phyloP scores from a whole-genome alignment of 2,888 invertebrate genomes.

The Ectemnius continuus region DNA sequence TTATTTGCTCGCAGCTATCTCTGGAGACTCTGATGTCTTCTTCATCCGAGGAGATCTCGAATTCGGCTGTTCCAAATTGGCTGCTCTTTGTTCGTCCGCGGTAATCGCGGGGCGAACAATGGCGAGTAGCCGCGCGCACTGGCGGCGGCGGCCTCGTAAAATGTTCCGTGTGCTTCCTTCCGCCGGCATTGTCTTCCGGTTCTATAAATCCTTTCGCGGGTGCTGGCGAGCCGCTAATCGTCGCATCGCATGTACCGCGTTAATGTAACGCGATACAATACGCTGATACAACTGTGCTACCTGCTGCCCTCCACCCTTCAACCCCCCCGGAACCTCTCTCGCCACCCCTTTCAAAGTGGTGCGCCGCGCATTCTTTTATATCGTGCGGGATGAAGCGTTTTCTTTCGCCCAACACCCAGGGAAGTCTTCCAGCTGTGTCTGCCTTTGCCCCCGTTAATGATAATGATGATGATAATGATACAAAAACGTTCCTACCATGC shows the following conservation, averaged over 20 bases:
- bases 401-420: too few species aligned
- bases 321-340: neutral
- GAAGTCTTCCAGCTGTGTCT: too few species aligned
- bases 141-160: conserved; percentile 15
- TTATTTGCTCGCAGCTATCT: too few species aligned
- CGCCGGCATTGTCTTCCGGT: conserved; percentile 22
- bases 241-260: conserved; percentile 55
- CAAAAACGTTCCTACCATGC: too few species aligned
- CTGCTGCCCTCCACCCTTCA: conserved; percentile 22
- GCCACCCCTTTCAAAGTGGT: too few species aligned
- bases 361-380: too few species aligned
- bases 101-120: conserved; percentile 6
- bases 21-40: neutral
- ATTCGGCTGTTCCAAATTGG: conserved; percentile 1
- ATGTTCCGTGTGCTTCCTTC: conserved; percentile 18
- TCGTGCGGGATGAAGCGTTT: too few species aligned
- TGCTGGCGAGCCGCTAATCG: conserved; percentile 47
- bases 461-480: too few species aligned
- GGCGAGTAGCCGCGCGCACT: conserved; percentile 8
- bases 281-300: conserved; percentile 30
- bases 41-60: neutral
- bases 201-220: conserved; percentile 31
- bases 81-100: neutral
- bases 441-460: too few species aligned
- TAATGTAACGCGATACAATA: conserved; percentile 41